Evolutionary conservation across 2,113 vertebrate genomes (phyloP), one percentile per base, ranked within the genome.

Genomic region (Columbina picui): DNA sequence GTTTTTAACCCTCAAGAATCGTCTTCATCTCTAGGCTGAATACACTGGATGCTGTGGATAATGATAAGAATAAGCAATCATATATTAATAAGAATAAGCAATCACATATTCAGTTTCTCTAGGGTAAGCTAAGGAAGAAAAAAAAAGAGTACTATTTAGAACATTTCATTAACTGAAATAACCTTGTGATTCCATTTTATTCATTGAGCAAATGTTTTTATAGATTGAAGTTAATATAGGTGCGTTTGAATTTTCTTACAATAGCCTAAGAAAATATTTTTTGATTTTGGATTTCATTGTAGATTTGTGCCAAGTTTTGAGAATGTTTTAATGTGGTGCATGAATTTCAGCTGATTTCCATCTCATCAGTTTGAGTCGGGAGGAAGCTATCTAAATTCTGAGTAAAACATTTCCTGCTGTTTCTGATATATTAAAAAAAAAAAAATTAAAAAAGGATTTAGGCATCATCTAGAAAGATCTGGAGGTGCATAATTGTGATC

Each of bases 1-100:
- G 90, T 63, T 95, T 94, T 93, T 97, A 96, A 97, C 94, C 92
- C 96, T 92, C 92, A 92, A 80, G 96, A 93, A 82, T 85, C 88
- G 83, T 65, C 69, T 53, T 94, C 59, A 22, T 92, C 56, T 89
- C 56, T 53, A 84, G 53, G 52, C 78, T 88, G 91, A 80, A 70
- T 80, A 34, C 59, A 47, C 55, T 50, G 71, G 83, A 93, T 90
- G 60, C 50, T 74, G 41, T 68, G 65, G 84, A 41, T 87, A 93
- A 91, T 52, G 71, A 76, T 78, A 93, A 89, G 56, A 73, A 80
- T 45, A 93, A n/a, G n/a, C n/a, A n/a, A n/a, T n/a, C n/a, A n/a
- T n/a, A n/a, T n/a, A n/a, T n/a, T n/a, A n/a, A n/a, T n/a, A n/a
- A n/a, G n/a, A n/a, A n/a, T n/a, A 93, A 91, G 75, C 45, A 93